Evolutionary conservation across 2,888 invertebrate genomes (phyloP).

Genomic region (Drosophila pseudotalamancana): DNA sequence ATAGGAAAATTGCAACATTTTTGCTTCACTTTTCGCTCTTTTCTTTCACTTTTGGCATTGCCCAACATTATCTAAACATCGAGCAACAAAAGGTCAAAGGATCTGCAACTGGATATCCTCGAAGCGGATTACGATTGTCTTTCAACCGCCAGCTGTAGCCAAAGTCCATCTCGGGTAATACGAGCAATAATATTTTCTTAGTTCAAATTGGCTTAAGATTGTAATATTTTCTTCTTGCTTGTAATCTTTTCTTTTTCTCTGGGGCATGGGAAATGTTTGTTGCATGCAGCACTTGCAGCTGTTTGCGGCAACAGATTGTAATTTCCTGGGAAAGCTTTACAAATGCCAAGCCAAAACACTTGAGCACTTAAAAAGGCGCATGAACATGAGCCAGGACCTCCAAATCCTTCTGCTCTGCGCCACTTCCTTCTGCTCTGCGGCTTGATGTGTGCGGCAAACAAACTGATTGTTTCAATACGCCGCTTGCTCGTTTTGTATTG

Average conservation of each 20-base stretch:
- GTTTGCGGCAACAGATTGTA: slow-evolving; percentile 41
- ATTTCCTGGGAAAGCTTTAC: slow-evolving; percentile 76
- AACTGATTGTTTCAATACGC: slow-evolving; percentile 75
- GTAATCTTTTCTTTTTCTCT: not conserved
- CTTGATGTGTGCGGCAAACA: slow-evolving; percentile 74
- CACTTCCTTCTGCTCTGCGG: slow-evolving; percentile 8
- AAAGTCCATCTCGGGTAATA: slow-evolving; percentile 36
- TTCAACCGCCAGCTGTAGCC: slow-evolving; percentile 32
- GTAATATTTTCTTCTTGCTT: not conserved
- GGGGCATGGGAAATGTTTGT: slow-evolving; percentile 40
- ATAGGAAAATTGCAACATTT: slow-evolving; percentile 23
- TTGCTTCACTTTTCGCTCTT: not conserved
- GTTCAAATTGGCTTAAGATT: slow-evolving; percentile 54
- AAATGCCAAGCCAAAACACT: slow-evolving; percentile 61
- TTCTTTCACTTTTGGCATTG: slow-evolving; percentile 18
- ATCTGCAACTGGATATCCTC: slow-evolving; percentile 52
- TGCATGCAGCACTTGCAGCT: slow-evolving; percentile 57
- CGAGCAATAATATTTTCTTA: slow-evolving; percentile 54
- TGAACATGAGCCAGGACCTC: slow-evolving; percentile 54
- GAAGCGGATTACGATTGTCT: slow-evolving; percentile 36
- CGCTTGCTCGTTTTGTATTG: slow-evolving; percentile 61
- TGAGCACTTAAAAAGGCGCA: slow-evolving; percentile 80
- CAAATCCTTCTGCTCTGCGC: slow-evolving; percentile 18
- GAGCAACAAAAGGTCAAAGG: slow-evolving; percentile 65
- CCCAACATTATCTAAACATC: slow-evolving; percentile 59